Base-by-base conservation (phyloP, 2,888 invertebrate genomes). In the Epinotia nisella region DNA sequence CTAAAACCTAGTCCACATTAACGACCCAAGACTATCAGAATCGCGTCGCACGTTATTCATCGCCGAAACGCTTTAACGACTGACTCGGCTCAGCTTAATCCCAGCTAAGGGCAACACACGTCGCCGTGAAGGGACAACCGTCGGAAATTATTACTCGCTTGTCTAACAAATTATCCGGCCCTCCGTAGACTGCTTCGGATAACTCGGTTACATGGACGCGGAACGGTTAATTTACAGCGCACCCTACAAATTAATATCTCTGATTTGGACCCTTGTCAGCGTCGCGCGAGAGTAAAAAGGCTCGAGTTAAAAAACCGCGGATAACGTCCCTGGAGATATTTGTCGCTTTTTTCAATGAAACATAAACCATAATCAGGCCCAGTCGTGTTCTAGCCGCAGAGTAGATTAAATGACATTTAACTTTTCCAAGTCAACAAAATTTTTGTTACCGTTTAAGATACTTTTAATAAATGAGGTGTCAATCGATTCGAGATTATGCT, bases 251-350 rank as follows among this genome's bases (percentile, higher is more conserved):
- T 92, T 92, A 92, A 92, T 92, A 92, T 91, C 91, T 90, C 90
- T 88, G 90, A 92, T 92, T 92, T 87, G 87, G 90, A 92, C 92
- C 92, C 92, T 90, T 90, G 92, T 93, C 92, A 92, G 86, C 89
- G 84, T 75, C 79, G 76, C 81, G 78, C 67, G 51, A 71, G 60
- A 71, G 75, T 73, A 75, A 69, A 74, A 75, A 66, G 64, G 29
- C 51, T 53, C 55, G 17, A 45, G 58, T n/a, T 51, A 58, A 58
- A 60, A 62, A 51, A 58, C 51, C 59, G 19, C 24, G 51, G 39
- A 45, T 15, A 35, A 56, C 35, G 45, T n/a, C 39, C 65, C 69
- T 1, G 17, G 11, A 41, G 24, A 55, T 35, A 39, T 60, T 53
- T 53, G 60, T 39, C 39, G 39, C 11, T 39, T 55, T 68, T 69